Conservation (phyloP, 1,140 invertebrate species). For the Nomia melanderi region DNA sequence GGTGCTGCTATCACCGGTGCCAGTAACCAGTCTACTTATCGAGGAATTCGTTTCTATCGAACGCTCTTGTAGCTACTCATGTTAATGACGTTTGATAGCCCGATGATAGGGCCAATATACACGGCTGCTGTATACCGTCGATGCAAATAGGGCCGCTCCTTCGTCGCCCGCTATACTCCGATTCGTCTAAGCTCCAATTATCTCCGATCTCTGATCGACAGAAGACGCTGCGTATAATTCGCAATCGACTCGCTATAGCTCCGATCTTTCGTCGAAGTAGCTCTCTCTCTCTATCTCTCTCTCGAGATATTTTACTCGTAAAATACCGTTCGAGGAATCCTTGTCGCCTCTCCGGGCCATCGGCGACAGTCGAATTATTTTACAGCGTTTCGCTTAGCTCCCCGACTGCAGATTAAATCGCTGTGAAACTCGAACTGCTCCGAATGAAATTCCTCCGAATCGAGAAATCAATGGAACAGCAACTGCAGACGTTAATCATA, state of each 20-base stretch:
- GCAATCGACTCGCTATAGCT: neutral
- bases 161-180: neutral
- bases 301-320: too few species aligned
- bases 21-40: constrained; percentile 50
- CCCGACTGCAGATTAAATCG: too few species aligned
- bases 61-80: constrained; percentile 55
- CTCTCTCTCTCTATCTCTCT: too few species aligned
- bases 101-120: constrained; percentile 39
- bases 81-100: constrained; percentile 61
- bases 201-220: neutral
- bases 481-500: too few species aligned
- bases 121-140: constrained; percentile 23
- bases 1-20: constrained; percentile 38
- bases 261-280: neutral
- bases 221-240: neutral
- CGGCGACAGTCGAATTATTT: too few species aligned
- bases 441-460: too few species aligned
- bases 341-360: too few species aligned
- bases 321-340: too few species aligned
- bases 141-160: neutral
- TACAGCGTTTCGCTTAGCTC: too few species aligned
- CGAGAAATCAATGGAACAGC: too few species aligned
- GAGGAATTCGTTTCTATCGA: constrained; percentile 64
- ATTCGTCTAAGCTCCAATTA: neutral
- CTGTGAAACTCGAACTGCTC: too few species aligned